Evolutionary conservation across 2,888 invertebrate species (phyloP).

Genomic region (Caenorhabditis sp.): DNA sequence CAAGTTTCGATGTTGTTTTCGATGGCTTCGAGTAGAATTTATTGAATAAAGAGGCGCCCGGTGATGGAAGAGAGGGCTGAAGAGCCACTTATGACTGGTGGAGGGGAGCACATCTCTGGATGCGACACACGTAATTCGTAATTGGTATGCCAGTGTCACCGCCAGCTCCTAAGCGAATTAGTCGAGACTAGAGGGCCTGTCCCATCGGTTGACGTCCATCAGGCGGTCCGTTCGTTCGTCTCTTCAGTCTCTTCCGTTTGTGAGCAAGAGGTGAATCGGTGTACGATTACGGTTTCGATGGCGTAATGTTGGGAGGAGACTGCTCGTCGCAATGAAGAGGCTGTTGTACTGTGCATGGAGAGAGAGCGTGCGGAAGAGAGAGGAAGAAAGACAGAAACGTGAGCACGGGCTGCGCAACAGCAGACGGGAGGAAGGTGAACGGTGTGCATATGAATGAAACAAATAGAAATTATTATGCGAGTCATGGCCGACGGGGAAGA

Average conservation of each 20-base stretch:
- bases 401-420: conserved; percentile 53
- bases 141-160: conserved; percentile 54
- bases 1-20: conserved; percentile 51
- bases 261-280: conserved; percentile 32
- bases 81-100: conserved; percentile 53
- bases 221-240: background rate
- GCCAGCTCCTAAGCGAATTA: conserved; percentile 50
- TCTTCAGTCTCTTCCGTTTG: conserved; percentile 11
- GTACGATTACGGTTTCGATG: conserved; percentile 43
- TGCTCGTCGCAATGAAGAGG: conserved; percentile 48
- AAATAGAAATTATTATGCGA: conserved; percentile 47
- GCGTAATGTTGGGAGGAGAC: conserved; percentile 32
- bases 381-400: conserved; percentile 44
- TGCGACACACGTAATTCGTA: conserved; percentile 54
- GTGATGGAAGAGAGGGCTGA: conserved; percentile 45
- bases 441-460: conserved; percentile 54
- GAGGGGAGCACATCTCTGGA: conserved; percentile 48
- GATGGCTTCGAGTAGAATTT: conserved; percentile 44
- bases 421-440: conserved; percentile 37
- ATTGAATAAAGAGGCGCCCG: conserved; percentile 56
- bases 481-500: background rate
- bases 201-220: background rate
- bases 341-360: conserved; percentile 35
- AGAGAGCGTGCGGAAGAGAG: conserved; percentile 7
- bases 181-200: conserved; percentile 32